Evolutionary conservation across 2,113 vertebrate genomes (phyloP).

Genomic region (Sphaerodactylus townsendi): DNA sequence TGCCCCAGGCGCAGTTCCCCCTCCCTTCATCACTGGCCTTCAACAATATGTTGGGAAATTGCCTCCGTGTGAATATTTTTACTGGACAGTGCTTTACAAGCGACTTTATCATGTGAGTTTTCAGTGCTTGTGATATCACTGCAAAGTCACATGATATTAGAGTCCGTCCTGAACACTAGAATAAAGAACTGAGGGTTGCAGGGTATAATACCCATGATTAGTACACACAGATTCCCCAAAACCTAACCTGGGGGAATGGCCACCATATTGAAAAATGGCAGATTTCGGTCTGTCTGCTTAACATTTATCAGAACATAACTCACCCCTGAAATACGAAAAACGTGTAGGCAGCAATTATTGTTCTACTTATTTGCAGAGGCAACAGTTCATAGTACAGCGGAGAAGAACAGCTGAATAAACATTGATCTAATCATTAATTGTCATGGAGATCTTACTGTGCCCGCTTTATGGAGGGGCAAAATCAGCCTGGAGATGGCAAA

Average conservation of each 20-base stretch:
- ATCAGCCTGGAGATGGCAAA: not conserved
- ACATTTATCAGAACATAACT: not conserved
- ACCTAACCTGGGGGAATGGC: not conserved
- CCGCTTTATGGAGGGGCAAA: not conserved
- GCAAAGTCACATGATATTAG: not conserved
- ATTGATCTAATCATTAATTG: not conserved
- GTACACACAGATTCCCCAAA: not conserved
- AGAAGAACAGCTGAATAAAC: too few relatives aligned
- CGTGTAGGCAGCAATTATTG: not conserved
- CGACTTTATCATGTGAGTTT: too few relatives aligned
- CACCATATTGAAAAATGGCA: not conserved
- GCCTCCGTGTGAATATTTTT: not conserved
- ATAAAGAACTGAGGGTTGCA: not conserved
- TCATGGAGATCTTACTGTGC: not conserved
- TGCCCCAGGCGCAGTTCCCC: too few relatives aligned
- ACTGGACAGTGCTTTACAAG: not conserved
- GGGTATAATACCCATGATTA: not conserved
- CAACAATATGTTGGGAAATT: too few relatives aligned
- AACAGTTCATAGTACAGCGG: not conserved
- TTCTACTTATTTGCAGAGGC: not conserved
- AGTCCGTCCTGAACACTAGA: not conserved
- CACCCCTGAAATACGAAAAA: too few relatives aligned
- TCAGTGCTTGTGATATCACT: not conserved
- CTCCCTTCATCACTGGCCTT: too few relatives aligned
- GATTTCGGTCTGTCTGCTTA: too few relatives aligned